Evolutionary conservation across 2,888 invertebrate species (phyloP).

Genomic region (Oscheius sp.): DNA sequence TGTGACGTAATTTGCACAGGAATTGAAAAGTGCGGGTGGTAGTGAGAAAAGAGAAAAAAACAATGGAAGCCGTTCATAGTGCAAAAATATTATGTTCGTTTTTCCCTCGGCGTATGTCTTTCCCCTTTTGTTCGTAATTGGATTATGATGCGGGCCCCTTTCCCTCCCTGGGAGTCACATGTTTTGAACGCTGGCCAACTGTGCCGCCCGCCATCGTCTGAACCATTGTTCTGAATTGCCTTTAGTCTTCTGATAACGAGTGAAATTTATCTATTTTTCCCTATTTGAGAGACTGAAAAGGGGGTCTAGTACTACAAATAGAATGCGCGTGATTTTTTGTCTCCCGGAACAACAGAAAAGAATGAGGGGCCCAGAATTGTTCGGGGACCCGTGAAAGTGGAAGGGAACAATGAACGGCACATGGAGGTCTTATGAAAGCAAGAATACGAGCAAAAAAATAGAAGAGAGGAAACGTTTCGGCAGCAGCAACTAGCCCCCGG

Average conservation of each 20-base stretch:
- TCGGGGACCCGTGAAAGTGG: not conserved
- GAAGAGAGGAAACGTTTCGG: not conserved
- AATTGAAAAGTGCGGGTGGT: too few relatives aligned
- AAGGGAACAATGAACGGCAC: conserved; percentile 22
- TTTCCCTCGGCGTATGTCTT: too few relatives aligned
- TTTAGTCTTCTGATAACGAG: conserved; percentile 9
- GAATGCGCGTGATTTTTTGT: conserved; percentile 18
- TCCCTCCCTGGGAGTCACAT: conserved; percentile 5
- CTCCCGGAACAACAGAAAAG: conserved; percentile 13
- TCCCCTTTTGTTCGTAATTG: too few relatives aligned
- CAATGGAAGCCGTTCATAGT: too few relatives aligned
- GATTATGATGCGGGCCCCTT: not conserved
- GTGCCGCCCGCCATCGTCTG: not conserved
- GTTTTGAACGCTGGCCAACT: conserved; percentile 5
- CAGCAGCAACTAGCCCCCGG: not conserved
- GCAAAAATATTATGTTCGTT: too few relatives aligned
- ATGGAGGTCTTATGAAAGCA: not conserved
- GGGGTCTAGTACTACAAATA: conserved; percentile 13
- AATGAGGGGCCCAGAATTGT: not conserved
- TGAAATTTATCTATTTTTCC: conserved; percentile 18
- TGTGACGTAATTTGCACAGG: too few relatives aligned
- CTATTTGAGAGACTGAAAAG: not conserved
- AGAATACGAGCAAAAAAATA: not conserved
- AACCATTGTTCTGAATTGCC: not conserved
- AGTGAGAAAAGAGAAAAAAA: too few relatives aligned